A percentile compares a stretch with the other conserved stretches of the same genome.
These are phyloP conservation scores for Xestia c-nigrum DNA, from an alignment of 2,888 invertebrate genomes.

Conservation along the genomic window DNA sequence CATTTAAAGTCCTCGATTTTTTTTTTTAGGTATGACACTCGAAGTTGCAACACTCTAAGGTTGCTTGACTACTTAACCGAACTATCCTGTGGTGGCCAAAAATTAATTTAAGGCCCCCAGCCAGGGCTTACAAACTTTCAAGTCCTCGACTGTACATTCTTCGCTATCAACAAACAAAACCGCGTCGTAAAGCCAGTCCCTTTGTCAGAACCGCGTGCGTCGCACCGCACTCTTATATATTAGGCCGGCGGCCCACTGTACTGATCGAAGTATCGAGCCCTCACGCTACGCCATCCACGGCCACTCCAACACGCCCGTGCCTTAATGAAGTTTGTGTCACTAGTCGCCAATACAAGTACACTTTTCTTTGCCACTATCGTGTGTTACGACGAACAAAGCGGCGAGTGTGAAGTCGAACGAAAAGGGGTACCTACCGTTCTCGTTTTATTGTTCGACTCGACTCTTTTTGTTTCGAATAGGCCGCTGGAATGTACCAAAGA, in stretches of 20 bases:
- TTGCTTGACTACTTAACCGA: too few relatives aligned
- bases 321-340: conserved; percentile 90
- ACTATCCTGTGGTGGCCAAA: too few relatives aligned
- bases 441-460: conserved; percentile 81
- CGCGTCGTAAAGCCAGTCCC: conserved; percentile 4
- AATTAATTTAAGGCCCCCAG: too few relatives aligned
- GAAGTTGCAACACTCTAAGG: too few relatives aligned
- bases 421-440: conserved; percentile 83
- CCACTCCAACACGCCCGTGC: conserved; percentile 89
- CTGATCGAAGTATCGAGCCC: conserved; percentile 75
- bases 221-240: conserved; percentile 84
- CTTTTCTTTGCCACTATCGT: conserved; percentile 88
- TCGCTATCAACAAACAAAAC: conserved; percentile 16
- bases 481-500: conserved; percentile 63
- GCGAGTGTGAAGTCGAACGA: conserved; percentile 84
- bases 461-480: conserved; percentile 81
- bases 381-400: conserved; percentile 87
- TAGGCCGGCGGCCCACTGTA: conserved; percentile 69
- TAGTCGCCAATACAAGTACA: conserved; percentile 88
- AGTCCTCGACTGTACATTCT: background rate
- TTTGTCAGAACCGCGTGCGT: conserved; percentile 69
- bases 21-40: too few relatives aligned
- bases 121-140: too few relatives aligned
- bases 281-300: conserved; percentile 72
- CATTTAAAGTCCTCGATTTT: too few relatives aligned